Evolutionary conservation across 2,797 vertebrate genomes (phyloP), one percentile per base, ranked within the genome.

Genomic region (Emydoidea blandingii): DNA sequence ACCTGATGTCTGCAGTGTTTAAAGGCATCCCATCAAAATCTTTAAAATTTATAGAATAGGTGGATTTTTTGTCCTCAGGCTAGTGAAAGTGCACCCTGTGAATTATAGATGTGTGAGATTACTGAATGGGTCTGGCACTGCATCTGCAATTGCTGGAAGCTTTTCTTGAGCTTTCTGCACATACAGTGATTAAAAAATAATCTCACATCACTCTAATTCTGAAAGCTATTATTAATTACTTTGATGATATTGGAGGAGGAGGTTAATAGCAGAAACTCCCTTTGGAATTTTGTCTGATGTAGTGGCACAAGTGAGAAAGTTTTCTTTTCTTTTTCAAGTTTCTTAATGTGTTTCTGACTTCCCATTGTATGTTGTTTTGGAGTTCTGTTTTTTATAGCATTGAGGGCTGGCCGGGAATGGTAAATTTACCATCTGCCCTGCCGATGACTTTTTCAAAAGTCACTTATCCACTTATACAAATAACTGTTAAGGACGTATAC

Each of bases 101-200:
- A 90, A 84, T 5, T 1, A 87, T 86, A 86, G 65, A 86, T 86
- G 2, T 80, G 34, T 76, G 81, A 93, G 37, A 88, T 88, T 88
- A 86, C 10, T 89, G 53, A 85, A 19, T 54, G n/a, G 29, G 12
- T 93, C 74, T 95, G 81, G 84, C 86, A 52, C 52, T 88, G 37
- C 47, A 25, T 29, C 53, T 25, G 23, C 83, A 82, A 47, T 91
- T 86, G 12, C 81, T 81, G 79, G 52, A 23, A 34, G 19, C 14
- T 92, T 41, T 47, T 93, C 65, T 93, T 87, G 52, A 94, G 79
- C 44, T 88, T 15, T 49, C 96, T 93, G 31, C 44, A 65, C 84
- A 76, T 37, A 79, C 81, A 86, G 14, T 83, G 72, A 84, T 96
- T 90, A 76, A 90, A 87, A 92, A 92, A 92, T 86, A 89, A n/a